phyloP scores from a whole-genome alignment of 2,888 invertebrate species.

The Tenthredo amoena region DNA sequence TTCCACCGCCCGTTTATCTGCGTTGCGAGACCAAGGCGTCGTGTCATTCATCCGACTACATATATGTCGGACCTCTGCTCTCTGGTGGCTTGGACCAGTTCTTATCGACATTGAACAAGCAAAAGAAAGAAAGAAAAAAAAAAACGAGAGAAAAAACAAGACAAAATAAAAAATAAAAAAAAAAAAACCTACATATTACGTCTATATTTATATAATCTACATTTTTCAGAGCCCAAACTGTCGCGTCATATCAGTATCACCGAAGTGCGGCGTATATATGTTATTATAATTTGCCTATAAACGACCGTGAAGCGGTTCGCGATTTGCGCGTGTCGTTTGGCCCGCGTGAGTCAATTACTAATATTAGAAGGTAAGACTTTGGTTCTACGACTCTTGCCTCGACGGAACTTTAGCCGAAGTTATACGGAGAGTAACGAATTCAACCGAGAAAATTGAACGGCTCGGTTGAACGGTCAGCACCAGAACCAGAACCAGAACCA shows the following conservation, averaged over 20 bases:
- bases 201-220: too few relatives aligned
- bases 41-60: constrained; percentile 18
- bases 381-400: constrained; percentile 20
- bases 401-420: background rate
- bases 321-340: constrained; percentile 45
- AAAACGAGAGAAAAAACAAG: background rate
- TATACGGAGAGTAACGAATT: background rate
- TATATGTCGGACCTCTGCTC: constrained; percentile 3
- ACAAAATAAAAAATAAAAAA: too few relatives aligned
- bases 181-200: background rate
- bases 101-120: background rate
- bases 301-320: constrained; percentile 55
- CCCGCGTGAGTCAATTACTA: constrained; percentile 70
- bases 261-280: constrained; percentile 1
- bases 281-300: constrained; percentile 45
- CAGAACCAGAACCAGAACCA: background rate
- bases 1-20: constrained; percentile 19
- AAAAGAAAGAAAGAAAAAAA: background rate
- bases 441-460: background rate
- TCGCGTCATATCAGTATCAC: background rate
- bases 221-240: background rate
- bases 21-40: background rate
- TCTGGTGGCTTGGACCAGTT: constrained; percentile 22
- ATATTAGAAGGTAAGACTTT: constrained; percentile 70
- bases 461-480: constrained; percentile 22